These are phyloP conservation scores for Pangasius larnaudii DNA, from an alignment of 2,797 vertebrate genomes.

Conservation along the genomic window DNA sequence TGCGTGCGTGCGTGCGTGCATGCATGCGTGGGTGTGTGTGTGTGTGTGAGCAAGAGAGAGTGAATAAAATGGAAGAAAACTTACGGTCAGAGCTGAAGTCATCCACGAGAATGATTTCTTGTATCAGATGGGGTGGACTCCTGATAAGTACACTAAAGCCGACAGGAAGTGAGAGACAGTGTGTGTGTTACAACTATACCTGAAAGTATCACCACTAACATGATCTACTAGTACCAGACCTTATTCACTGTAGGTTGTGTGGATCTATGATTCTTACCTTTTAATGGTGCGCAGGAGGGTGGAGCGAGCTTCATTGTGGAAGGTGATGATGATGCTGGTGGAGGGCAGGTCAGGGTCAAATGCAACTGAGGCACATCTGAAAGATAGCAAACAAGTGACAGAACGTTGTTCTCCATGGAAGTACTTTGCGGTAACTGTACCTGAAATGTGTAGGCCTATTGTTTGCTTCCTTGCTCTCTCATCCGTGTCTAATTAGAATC, in stretches of 20 bases:
- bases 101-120: slow-evolving; percentile 95
- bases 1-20: not conserved
- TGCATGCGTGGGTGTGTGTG: not conserved
- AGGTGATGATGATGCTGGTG: slow-evolving; percentile 94
- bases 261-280: slow-evolving; percentile 75
- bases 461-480: not conserved
- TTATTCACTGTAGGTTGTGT: not conserved
- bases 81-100: slow-evolving; percentile 97
- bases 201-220: not conserved
- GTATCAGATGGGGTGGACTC: slow-evolving; percentile 87
- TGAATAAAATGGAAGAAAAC: slow-evolving; percentile 53
- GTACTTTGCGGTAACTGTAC: not conserved
- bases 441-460: not conserved
- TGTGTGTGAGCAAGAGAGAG: not conserved
- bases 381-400: not conserved
- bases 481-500: not conserved
- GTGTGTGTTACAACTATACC: not conserved
- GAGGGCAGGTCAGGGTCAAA: slow-evolving; percentile 86
- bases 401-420: not conserved
- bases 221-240: not conserved
- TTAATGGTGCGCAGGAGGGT: slow-evolving; percentile 93
- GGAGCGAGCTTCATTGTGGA: slow-evolving; percentile 97
- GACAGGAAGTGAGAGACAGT: not conserved
- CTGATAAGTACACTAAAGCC: slow-evolving; percentile 86
- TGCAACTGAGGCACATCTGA: slow-evolving; percentile 86